These are phyloP conservation scores for Rhorus exstirpatorius DNA, from an alignment of 2,888 invertebrate genomes.

Conservation along the genomic window DNA sequence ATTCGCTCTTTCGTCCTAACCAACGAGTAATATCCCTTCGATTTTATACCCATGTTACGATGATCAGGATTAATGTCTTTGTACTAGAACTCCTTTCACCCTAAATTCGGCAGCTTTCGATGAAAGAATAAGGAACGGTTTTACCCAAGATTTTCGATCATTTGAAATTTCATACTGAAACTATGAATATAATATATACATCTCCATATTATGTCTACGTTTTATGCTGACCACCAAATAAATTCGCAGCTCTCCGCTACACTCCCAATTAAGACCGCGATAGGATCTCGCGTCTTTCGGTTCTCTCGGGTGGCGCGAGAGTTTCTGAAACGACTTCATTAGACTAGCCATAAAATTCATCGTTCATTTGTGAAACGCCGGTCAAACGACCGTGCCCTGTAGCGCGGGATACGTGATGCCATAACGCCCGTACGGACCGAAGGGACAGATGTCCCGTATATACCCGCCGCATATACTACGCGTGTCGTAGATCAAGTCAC, in stretches of 20 bases:
- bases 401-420: slow-evolving; percentile 58
- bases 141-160: slow-evolving; percentile 19
- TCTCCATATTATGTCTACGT: slow-evolving; percentile 19
- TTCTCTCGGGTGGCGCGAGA: slow-evolving; percentile 67
- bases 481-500: slow-evolving; percentile 60
- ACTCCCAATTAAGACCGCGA: slow-evolving; percentile 83
- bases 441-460: slow-evolving; percentile 73
- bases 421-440: slow-evolving; percentile 54
- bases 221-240: slow-evolving; percentile 47
- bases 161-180: slow-evolving; percentile 28
- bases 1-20: background rate
- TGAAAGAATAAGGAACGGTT: slow-evolving; percentile 21
- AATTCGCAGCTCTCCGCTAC: slow-evolving; percentile 74
- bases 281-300: slow-evolving; percentile 79
- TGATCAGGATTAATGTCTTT: background rate
- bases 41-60: background rate
- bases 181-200: background rate
- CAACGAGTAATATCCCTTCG: too few relatives aligned
- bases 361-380: slow-evolving; percentile 76
- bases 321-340: slow-evolving; percentile 81
- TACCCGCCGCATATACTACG: slow-evolving; percentile 4
- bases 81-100: background rate
- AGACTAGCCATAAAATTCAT: slow-evolving; percentile 84
- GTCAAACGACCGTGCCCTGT: slow-evolving; percentile 66
- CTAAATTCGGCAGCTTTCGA: slow-evolving; percentile 1